Base-by-base conservation (phyloP, 30 jellyfish, hydroid and myxozoan species). In the Euphysa ruthae region DNA sequence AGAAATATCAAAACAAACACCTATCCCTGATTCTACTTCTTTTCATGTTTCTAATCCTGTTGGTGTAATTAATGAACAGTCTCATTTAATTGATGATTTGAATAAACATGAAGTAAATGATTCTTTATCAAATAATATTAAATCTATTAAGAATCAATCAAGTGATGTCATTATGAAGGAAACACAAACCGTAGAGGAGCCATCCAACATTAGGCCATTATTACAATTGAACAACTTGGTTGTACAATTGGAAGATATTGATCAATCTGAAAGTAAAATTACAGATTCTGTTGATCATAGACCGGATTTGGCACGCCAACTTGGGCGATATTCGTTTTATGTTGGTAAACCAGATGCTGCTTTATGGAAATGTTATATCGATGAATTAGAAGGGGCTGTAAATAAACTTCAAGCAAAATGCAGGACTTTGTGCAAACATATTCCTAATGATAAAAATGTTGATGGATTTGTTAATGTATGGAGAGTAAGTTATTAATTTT, bases 381-480 rank as follows among this genome's bases (percentile, higher is more conserved):
- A 66, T 7, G 98, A 90, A 43, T 51, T 90, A 35, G 93, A 75
- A 55, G 85, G 61, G 1, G 66, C 92, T 0, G 95, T 77, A 56
- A 85, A 75, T 16, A 63, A 38, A 24, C 46, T 90, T 71, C 93
- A 79, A 32, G 82, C 76, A 22, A 77, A 81, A 65, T 90, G 98
- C 61, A 81, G 74, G 90, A 76, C 65, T 15, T 52, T 74, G 4
- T 90, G 98, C 69, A 82, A 81, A 68, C 70, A 66, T 35, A 30
- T 51, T n/a, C 81, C 82, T 5, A 74, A 78, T n/a, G 58, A 43
- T 16, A 32, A 49, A 74, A 33, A 61, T 18, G 32, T 73, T 4
- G 98, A 90, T 70, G 98, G 98, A 13, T 90, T 90, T 58, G 42
- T 82, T 4, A 66, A 63, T 25, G 74, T 90, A 55, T 90, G 98